Conservation (phyloP, 2,888 invertebrate genomes). For the Germaria angustata region DNA sequence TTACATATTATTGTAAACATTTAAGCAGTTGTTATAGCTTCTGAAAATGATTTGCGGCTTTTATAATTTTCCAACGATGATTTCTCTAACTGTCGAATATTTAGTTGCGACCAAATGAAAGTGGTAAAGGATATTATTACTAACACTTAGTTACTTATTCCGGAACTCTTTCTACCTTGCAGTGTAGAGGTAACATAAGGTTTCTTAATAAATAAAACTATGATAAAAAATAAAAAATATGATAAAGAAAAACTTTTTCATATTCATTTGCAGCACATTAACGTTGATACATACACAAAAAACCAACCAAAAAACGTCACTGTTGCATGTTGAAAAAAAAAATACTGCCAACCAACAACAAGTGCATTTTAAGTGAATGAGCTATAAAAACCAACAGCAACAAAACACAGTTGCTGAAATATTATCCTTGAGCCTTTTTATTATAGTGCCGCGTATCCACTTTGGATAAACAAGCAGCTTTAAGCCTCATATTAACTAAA, state of each 20-base stretch:
- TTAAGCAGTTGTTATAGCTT: no score
- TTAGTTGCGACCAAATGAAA: background rate
- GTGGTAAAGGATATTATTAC: slow-evolving; percentile 57
- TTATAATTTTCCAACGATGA: no score
- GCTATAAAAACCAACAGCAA: background rate
- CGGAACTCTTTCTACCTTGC: no score
- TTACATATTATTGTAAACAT: no score
- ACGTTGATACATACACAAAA: background rate
- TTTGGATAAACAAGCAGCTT: slow-evolving; percentile 25
- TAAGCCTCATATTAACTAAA: slow-evolving; percentile 17
- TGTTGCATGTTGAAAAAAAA: background rate
- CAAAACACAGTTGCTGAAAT: slow-evolving; percentile 13
- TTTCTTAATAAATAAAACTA: slow-evolving; percentile 24
- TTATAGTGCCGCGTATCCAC: background rate
- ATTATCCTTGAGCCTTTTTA: slow-evolving; percentile 60
- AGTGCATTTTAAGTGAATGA: slow-evolving; percentile 1
- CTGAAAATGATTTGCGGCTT: no score
- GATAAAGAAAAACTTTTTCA: background rate
- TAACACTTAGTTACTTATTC: no score
- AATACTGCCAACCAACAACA: slow-evolving; percentile 34
- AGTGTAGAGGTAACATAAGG: no score
- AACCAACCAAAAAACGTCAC: slow-evolving; percentile 18
- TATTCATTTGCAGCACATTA: background rate
- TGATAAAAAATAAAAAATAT: slow-evolving; percentile 10
- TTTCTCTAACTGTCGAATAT: no score